Percentiles rank a stretch among this genome's conserved stretches.
Evolutionary conservation across 1,140 invertebrate species (phyloP).

Genomic region (Aphelinus certus): DNA sequence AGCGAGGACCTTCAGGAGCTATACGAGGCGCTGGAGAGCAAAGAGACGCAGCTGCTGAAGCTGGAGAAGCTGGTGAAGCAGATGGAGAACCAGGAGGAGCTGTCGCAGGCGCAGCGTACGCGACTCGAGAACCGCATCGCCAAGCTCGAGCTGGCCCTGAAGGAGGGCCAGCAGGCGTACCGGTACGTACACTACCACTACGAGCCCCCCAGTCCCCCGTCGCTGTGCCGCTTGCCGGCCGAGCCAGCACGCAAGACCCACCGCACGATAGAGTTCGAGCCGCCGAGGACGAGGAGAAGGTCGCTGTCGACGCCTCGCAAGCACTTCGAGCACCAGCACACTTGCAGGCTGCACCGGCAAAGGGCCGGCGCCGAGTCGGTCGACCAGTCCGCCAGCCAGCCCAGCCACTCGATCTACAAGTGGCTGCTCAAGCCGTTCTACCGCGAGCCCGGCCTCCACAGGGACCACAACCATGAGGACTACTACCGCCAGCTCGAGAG

Average conservation of each 20-base stretch:
- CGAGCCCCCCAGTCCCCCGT: not conserved
- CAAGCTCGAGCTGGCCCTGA: constrained; percentile 64
- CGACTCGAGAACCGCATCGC: constrained; percentile 72
- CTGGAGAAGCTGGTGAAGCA: constrained; percentile 70
- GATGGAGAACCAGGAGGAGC: constrained; percentile 70
- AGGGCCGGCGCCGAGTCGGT: too few species aligned
- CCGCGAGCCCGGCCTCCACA: not conserved
- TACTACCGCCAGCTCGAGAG: not conserved
- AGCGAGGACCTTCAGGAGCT: constrained; percentile 66
- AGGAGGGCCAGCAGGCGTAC: constrained; percentile 40
- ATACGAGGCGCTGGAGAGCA: constrained; percentile 65
- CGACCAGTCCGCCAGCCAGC: not conserved
- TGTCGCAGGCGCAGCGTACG: constrained; percentile 69
- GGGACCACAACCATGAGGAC: too few species aligned
- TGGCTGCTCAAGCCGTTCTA: not conserved
- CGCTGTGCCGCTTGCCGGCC: not conserved
- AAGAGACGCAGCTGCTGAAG: constrained; percentile 68
- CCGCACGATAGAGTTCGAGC: too few species aligned
- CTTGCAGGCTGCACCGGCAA: too few species aligned
- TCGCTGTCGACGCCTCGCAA: not conserved
- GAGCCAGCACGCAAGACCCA: too few species aligned
- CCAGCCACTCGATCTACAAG: not conserved
- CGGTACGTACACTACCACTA: constrained; percentile 51
- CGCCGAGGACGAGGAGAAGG: not conserved
- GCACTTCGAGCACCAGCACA: not conserved